Conservation (phyloP, 2,113 vertebrate species). For the Saguinus midas region DNA sequence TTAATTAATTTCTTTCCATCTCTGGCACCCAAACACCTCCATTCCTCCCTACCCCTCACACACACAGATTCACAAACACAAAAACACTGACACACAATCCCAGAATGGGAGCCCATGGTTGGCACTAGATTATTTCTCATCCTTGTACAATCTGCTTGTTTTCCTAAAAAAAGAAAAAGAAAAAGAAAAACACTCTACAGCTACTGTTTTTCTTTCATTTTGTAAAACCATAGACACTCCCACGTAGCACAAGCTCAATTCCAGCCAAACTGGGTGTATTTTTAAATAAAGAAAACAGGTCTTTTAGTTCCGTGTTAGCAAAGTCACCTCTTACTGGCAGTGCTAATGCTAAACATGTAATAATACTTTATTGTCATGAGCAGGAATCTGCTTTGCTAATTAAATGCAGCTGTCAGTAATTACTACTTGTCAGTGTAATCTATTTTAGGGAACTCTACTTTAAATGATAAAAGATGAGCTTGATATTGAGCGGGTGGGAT, state of each 20-base stretch:
- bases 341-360: slow-evolving; percentile 72
- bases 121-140: slow-evolving; percentile 28
- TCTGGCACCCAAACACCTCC: background rate
- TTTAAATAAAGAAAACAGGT: slow-evolving; percentile 59
- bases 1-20: background rate
- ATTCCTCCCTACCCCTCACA: background rate
- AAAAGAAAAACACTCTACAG: slow-evolving; percentile 33
- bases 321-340: slow-evolving; percentile 73
- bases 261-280: background rate
- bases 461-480: slow-evolving; percentile 75
- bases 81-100: background rate
- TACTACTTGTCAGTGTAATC: slow-evolving; percentile 74
- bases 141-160: slow-evolving; percentile 47
- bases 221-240: slow-evolving; percentile 59
- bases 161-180: background rate
- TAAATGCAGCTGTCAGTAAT: slow-evolving; percentile 81
- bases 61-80: background rate
- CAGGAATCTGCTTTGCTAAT: slow-evolving; percentile 75
- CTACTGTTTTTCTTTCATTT: slow-evolving; percentile 59
- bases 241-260: slow-evolving; percentile 51
- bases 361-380: slow-evolving; percentile 79
- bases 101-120: background rate
- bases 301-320: slow-evolving; percentile 60
- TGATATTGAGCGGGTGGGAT: slow-evolving; percentile 45
- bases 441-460: slow-evolving; percentile 75